Conservation (phyloP, 2,113 vertebrate species). For the Nicator chloris region DNA sequence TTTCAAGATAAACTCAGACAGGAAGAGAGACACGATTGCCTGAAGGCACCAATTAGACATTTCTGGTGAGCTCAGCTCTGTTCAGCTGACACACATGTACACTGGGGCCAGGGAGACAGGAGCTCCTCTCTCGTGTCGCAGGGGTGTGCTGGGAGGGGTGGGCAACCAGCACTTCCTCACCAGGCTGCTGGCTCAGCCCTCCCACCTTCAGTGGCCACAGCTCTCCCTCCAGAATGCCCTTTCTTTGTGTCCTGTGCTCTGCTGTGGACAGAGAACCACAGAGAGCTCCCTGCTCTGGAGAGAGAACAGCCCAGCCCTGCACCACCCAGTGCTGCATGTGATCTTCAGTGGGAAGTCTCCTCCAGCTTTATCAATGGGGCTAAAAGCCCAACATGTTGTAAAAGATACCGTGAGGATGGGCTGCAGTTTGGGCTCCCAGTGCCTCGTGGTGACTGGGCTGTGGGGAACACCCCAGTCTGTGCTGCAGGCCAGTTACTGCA, state of each 20-base stretch:
- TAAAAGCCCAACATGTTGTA: neutral
- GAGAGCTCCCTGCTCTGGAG: neutral
- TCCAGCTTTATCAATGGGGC: neutral
- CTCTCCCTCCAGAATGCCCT: neutral
- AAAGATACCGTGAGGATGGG: neutral
- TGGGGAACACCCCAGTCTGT: neutral
- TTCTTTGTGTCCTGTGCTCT: neutral
- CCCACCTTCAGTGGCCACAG: neutral
- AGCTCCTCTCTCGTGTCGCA: neutral
- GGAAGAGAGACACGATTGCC: slow-evolving; percentile 50
- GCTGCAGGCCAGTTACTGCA: neutral
- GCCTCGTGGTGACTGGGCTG: neutral
- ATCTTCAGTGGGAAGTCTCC: neutral
- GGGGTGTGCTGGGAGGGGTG: neutral
- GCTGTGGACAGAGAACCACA: neutral
- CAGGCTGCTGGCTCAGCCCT: neutral
- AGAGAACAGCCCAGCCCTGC: neutral
- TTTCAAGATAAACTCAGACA: slow-evolving; percentile 68
- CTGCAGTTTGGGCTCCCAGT: neutral
- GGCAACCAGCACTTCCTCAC: neutral
- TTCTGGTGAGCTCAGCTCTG: slow-evolving; percentile 56
- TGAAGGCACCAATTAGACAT: slow-evolving; percentile 46
- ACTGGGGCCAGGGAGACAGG: neutral
- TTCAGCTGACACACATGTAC: neutral
- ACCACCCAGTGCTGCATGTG: neutral